Percentiles rank a stretch among this genome's conserved stretches.
Evolutionary conservation across 2,113 vertebrate species (phyloP).

Genomic region (Lepisosteus oculatus): DNA sequence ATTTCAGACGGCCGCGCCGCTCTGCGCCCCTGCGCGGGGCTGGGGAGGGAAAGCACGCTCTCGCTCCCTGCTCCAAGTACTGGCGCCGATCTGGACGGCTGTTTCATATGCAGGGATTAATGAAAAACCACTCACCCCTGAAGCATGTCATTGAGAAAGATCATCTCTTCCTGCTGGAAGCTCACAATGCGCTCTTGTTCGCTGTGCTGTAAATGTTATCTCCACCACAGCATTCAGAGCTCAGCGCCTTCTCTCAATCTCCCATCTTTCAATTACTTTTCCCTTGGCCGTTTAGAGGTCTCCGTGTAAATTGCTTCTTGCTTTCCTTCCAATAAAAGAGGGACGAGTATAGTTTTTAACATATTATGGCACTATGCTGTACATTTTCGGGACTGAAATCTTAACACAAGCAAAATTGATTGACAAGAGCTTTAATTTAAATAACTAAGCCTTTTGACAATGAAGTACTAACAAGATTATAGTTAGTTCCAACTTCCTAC

Average conservation of each 20-base stretch:
- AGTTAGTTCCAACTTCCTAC: no score
- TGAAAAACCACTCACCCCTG: slow-evolving; percentile 7
- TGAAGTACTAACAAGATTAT: no score
- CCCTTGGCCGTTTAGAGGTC: not conserved
- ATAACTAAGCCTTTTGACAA: no score
- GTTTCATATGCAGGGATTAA: not conserved
- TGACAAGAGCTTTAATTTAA: no score
- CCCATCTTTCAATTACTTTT: not conserved
- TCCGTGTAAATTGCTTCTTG: no score
- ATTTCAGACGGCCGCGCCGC: not conserved
- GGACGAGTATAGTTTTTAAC: no score
- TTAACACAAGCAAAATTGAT: no score
- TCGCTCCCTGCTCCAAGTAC: not conserved
- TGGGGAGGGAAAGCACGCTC: not conserved
- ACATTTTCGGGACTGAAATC: no score
- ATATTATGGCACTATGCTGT: no score
- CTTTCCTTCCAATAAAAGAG: no score
- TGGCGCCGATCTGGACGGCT: not conserved
- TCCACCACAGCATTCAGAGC: not conserved
- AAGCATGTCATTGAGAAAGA: not conserved
- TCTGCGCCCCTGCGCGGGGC: not conserved
- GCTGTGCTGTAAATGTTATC: not conserved
- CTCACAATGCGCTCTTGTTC: not conserved
- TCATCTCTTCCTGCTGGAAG: not conserved
- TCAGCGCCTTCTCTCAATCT: not conserved